Evolutionary conservation across 2,888 invertebrate species (phyloP), one percentile per base, ranked within the genome.

Genomic region (Flexamia atlantica): DNA sequence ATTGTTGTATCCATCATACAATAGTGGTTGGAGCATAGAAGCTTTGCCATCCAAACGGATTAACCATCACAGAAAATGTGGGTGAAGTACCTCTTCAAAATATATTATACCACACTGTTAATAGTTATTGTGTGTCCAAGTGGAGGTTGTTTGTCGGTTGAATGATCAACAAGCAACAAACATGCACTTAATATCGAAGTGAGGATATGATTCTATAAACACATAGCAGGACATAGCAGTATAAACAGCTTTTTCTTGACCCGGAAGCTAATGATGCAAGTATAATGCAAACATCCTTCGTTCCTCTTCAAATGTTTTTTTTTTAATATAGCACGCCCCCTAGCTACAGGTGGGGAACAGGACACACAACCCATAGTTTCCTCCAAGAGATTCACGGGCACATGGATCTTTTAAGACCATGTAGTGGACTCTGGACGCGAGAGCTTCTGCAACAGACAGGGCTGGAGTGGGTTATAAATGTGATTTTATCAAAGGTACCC

Each of bases 1-100:
- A 25, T 17, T 30, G 32, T n/a, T 76, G 36, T 76, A 40, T n/a
- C 79, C 40, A 5, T 17, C 40, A 4, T 76, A 76, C 79, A 36
- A 83, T n/a, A 76, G 36, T 32, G 17, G 5, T 36, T 40, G 36
- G 57, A 42, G 36, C 79, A 25, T 64, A 76, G 57, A 76, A 76
- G 57, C 5, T 9, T 14, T 76, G 79, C 17, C 14, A 36, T n/a
- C 79, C 46, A n/a, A 53, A 76, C 4, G 46, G 17, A 25, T 64
- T 76, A 3, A 42, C n/a, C 64, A 42, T 76, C 17, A 76, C 36
- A 32, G 79, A 76, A 42, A 20, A 4, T 23, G 3, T 30, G 3
- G 79, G 25, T 9, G 17, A 42, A 42, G 23, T 76, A 30, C 30
- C 79, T 4, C 79, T 76, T 3, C n/a, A 70, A 70, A 36, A 70